phyloP scores from a whole-genome alignment of 2,888 invertebrate genomes.

The Bugulina stolonifera region DNA sequence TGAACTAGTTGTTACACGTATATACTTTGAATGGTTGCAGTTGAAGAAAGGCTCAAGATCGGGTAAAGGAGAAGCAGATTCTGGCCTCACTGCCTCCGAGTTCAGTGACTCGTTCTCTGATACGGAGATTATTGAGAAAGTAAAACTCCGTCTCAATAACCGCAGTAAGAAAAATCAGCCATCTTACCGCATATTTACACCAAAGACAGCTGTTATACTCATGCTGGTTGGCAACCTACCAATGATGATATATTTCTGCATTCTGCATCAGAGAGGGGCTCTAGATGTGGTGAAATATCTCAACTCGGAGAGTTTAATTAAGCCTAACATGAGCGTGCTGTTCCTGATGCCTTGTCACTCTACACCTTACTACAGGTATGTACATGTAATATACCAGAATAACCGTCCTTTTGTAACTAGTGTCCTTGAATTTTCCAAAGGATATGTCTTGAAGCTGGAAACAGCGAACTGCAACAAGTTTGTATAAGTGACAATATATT shows the following conservation, averaged over 20 bases:
- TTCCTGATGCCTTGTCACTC: slow-evolving; percentile 92
- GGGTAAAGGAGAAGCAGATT: not conserved
- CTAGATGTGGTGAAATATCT: slow-evolving; percentile 69
- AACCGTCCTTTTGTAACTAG: too few species aligned
- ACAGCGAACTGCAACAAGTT: too few species aligned
- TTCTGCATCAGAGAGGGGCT: slow-evolving; percentile 74
- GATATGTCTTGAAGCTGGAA: too few species aligned
- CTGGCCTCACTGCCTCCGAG: slow-evolving; percentile 9
- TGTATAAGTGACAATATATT: too few species aligned
- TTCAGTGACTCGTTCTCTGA: slow-evolving; percentile 3
- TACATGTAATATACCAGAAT: too few species aligned
- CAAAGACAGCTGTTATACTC: slow-evolving; percentile 30
- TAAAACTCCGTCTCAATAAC: not conserved
- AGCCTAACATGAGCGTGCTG: slow-evolving; percentile 58
- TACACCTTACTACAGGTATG: slow-evolving; percentile 75
- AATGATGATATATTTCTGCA: slow-evolving; percentile 65
- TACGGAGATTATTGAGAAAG: not conserved
- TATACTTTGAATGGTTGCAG: too few species aligned
- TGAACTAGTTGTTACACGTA: too few species aligned
- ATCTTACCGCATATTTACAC: too few species aligned
- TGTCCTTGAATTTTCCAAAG: too few species aligned
- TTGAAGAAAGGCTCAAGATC: not conserved
- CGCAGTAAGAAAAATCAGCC: too few species aligned
- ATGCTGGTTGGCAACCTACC: slow-evolving; percentile 49
- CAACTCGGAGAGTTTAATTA: slow-evolving; percentile 51